phyloP scores from a whole-genome alignment of 1,140 invertebrate genomes.

The Apolygus lucorum region DNA sequence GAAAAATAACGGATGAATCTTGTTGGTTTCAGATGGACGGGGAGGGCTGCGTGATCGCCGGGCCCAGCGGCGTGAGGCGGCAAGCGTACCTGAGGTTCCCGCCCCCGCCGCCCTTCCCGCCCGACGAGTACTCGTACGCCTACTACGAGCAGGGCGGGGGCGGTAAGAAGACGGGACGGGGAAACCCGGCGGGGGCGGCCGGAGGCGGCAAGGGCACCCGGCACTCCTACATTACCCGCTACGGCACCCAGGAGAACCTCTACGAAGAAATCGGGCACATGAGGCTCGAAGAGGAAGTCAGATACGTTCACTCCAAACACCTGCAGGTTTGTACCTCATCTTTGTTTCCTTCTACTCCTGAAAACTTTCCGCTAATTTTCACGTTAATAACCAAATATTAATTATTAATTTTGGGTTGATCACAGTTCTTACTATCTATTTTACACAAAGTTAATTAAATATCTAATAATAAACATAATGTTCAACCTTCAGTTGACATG shows the following conservation, averaged over 20 bases:
- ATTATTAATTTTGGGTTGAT: too few relatives aligned
- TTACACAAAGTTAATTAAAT: too few relatives aligned
- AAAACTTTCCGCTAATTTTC: too few relatives aligned
- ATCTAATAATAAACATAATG: too few relatives aligned
- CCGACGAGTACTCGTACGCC: constrained; percentile 61
- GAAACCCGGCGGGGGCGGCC: constrained; percentile 26
- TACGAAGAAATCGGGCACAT: constrained; percentile 71
- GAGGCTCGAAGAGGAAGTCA: constrained; percentile 74
- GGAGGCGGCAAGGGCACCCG: background rate
- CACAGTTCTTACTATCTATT: too few relatives aligned
- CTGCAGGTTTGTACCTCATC: constrained; percentile 30
- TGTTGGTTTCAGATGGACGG: constrained; percentile 21
- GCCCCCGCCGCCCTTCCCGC: constrained; percentile 34
- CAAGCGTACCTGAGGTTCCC: constrained; percentile 30
- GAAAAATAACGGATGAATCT: too few relatives aligned
- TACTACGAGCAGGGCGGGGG: constrained; percentile 51
- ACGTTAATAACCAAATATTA: too few relatives aligned
- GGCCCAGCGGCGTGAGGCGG: constrained; percentile 15
- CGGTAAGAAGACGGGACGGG: constrained; percentile 27
- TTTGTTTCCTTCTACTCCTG: background rate
- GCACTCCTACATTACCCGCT: constrained; percentile 50
- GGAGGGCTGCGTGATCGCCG: constrained; percentile 22
- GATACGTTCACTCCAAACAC: constrained; percentile 36
- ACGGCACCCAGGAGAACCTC: constrained; percentile 76
- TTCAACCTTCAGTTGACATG: too few relatives aligned